Base-by-base conservation (phyloP, 1,140 invertebrate species). In the Eupristina koningsbergeri region DNA sequence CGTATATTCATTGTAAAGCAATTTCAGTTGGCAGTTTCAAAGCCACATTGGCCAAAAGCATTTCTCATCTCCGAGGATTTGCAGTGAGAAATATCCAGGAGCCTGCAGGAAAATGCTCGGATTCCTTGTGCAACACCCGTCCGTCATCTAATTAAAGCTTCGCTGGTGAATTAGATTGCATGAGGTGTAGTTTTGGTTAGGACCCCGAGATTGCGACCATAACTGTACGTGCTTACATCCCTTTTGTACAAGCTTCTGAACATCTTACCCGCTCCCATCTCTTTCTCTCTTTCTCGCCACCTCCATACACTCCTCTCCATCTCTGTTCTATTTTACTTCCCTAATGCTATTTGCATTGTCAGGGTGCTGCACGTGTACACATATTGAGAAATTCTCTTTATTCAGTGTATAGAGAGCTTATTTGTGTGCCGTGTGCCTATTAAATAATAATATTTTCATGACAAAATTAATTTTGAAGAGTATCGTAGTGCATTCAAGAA, bases 391-490 rank as follows among this genome's bases (percentile, higher is more conserved):
- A 1, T 39, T 3, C 19, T 3, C 34, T 85, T 85, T 87, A 87
- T 87, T 86, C 86, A 86, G 82, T 41, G 77, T 45, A 26, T n/a
- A n/a, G n/a, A 45, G 26, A 19, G 6, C 39, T 61, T 75, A 74
- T 69, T 80, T 50, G 50, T 61, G 83, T 47, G 73, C 61, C n/a
- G 50, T 69, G 82, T 36, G 76, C 80, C 73, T 63, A 75, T 74
- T 85, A 85, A 86, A 86, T 86, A 85, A 79, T 78, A 67, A 69
- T 39, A 81, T 86, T 86, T 84, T 85, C 86, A 82, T 74, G 78
- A 78, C 17, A 80, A 31, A 61, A 47, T 41, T 34, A 63, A 61
- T 69, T 73, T 47, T 41, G 76, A 84, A 36, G 80, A 82, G 41
- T 13, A n/a, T n/a, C n/a, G n/a, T n/a, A n/a, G n/a, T n/a, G n/a